Evolutionary conservation across 2,888 invertebrate species (phyloP), one percentile per base, ranked within the genome.

Genomic region (Chironomus tentans): DNA sequence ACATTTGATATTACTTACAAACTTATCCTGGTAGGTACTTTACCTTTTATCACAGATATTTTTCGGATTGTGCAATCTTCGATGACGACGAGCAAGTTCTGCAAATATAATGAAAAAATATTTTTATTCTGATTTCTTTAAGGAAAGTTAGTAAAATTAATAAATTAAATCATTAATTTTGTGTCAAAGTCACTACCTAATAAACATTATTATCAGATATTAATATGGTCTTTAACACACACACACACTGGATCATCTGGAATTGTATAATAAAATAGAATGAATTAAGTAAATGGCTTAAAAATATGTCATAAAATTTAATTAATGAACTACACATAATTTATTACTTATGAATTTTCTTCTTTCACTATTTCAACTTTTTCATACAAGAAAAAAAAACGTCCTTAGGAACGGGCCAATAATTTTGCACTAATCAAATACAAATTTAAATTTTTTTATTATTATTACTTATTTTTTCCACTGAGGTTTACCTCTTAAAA

Each of bases 181-280:
- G 50, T 47, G 71, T 71, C 48, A 56, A 71, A 50, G 71, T 71
- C 56, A 70, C 70, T 71, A 71, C 71, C 71, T 71, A 71, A 71
- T 50, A 21, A 71, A 71, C 50, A 70, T 47, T 10, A 15, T 21
- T 18, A 28, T 38, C 38, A 38, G 38, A 70, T 38, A 18, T 70
- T 46, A 7, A 15, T 3, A 10, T 70, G 15, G 70, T 10, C 56
- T 71, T 71, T 71, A 71, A 71, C 71, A 71, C 71, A 56, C 22
- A 18, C 71, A 22, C 2, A 21, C 18, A 47, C 18, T 38, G 38
- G 38, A 38, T 38, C 38, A 38, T 38, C 71, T 71, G 71, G 1
- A 71, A 71, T 22, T 71, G 71, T 24, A 71, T n/a, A 71, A 18
- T 15, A 56, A 18, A 18, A 56, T 15, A 56, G 56, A 56, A 56